Conservation (phyloP, 2,888 invertebrate genomes). For the Platypus cylindrus region DNA sequence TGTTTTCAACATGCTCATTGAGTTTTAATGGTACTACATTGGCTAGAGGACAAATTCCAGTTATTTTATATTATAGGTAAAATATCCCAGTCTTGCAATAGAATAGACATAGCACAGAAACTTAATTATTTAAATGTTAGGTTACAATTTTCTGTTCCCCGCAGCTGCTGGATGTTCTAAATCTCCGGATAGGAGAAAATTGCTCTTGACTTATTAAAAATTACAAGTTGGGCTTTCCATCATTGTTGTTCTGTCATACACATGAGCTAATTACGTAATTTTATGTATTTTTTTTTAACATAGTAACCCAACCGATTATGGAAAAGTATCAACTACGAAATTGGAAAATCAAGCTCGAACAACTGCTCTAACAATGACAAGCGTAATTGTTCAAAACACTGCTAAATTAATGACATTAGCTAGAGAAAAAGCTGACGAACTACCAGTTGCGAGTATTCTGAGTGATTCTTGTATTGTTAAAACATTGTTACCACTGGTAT, state of each 20-base stretch:
- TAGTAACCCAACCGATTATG: slow-evolving; percentile 34
- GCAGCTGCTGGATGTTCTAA: too few species aligned
- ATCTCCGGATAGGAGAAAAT: too few species aligned
- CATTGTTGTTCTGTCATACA: too few species aligned
- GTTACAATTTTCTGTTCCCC: too few species aligned
- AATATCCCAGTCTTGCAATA: background rate
- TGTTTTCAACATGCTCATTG: slow-evolving; percentile 80
- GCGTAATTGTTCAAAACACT: slow-evolving; percentile 63
- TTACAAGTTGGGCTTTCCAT: too few species aligned
- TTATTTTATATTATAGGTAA: slow-evolving; percentile 77
- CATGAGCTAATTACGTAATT: background rate
- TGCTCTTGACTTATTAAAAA: too few species aligned
- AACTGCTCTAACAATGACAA: slow-evolving; percentile 62
- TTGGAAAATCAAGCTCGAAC: slow-evolving; percentile 47
- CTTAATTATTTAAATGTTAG: too few species aligned
- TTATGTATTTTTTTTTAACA: slow-evolving; percentile 1
- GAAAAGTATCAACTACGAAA: slow-evolving; percentile 29
- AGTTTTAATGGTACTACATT: slow-evolving; percentile 96
- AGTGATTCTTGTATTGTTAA: slow-evolving; percentile 51
- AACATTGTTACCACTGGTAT: slow-evolving; percentile 68
- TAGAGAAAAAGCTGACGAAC: slow-evolving; percentile 55
- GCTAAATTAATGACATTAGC: slow-evolving; percentile 66
- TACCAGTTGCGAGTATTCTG: slow-evolving; percentile 41
- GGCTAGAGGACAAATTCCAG: slow-evolving; percentile 88
- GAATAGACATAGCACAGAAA: background rate